Percentiles rank a stretch among this genome's conserved stretches.
These are phyloP conservation scores for Cherax quadricarinatus DNA, from an alignment of 1,140 invertebrate genomes.

Conservation along the genomic window DNA sequence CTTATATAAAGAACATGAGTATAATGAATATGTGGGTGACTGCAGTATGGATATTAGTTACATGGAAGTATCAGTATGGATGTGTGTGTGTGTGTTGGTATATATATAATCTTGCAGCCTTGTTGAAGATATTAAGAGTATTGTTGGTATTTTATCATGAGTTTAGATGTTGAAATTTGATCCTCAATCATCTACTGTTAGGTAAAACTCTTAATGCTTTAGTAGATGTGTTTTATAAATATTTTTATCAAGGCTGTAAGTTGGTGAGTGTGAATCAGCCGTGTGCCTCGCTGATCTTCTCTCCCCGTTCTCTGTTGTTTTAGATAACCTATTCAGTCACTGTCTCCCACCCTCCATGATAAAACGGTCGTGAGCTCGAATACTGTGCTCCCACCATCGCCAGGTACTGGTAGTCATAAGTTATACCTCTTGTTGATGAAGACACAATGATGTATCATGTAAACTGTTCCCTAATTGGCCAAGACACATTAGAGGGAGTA, in stretches of 20 bases:
- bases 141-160: not conserved
- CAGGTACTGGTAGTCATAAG: conserved; percentile 73
- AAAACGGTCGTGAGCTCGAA: conserved; percentile 73
- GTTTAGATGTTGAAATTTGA: not conserved
- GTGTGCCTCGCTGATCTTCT: conserved; percentile 72
- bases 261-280: conserved; percentile 54
- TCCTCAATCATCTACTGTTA: not conserved
- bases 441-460: conserved; percentile 27
- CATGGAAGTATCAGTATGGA: conserved; percentile 28
- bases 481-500: not conserved
- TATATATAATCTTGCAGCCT: conserved; percentile 57
- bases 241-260: conserved; percentile 49
- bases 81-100: conserved; percentile 47
- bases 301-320: conserved; percentile 74
- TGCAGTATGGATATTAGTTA: conserved; percentile 35
- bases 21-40: conserved; percentile 27
- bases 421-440: conserved; percentile 56
- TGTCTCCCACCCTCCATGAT: conserved; percentile 74
- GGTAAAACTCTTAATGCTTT: not conserved
- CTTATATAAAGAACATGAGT: conserved; percentile 23
- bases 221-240: not conserved
- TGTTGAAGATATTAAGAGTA: conserved; percentile 23
- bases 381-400: conserved; percentile 72
- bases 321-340: conserved; percentile 74
- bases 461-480: conserved; percentile 24